phyloP scores from a whole-genome alignment of 2,797 vertebrate genomes.

The Spinibarbus caldwelli region DNA sequence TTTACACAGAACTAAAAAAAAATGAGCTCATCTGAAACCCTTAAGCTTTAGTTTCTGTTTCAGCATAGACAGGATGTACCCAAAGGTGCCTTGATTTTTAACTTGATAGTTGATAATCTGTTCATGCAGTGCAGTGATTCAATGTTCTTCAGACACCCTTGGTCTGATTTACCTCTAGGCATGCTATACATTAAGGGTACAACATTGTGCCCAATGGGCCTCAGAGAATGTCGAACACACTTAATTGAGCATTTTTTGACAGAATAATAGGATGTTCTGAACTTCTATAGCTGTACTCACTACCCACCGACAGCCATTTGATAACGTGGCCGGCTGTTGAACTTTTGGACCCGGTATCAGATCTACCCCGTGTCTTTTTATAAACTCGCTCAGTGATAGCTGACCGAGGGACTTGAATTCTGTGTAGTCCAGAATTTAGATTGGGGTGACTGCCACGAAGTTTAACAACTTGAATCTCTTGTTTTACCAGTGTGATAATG shows the following conservation, averaged over 20 bases:
- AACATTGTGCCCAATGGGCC: too few relatives aligned
- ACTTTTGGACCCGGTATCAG: background rate
- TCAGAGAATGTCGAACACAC: too few relatives aligned
- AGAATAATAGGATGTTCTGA: background rate
- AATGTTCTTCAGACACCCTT: background rate
- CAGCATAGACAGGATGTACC: background rate
- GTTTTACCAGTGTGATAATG: constrained; percentile 24
- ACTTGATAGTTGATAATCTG: background rate
- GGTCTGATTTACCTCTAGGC: background rate
- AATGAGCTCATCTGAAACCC: background rate
- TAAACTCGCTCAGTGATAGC: background rate
- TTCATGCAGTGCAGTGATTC: background rate
- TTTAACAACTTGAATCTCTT: background rate
- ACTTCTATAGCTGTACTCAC: background rate
- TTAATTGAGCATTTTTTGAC: constrained; percentile 5
- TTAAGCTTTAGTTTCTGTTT: background rate
- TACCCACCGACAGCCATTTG: constrained; percentile 6
- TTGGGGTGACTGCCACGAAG: background rate
- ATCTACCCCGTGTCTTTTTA: constrained; percentile 19
- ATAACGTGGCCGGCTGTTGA: background rate
- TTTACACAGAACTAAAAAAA: background rate
- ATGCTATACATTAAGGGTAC: background rate
- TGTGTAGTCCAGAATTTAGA: constrained; percentile 8
- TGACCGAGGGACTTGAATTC: background rate
- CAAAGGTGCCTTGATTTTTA: background rate